Evolutionary conservation across 2,888 invertebrate genomes (phyloP), one percentile per base, ranked within the genome.

Genomic region (Cerastis rubricosa): DNA sequence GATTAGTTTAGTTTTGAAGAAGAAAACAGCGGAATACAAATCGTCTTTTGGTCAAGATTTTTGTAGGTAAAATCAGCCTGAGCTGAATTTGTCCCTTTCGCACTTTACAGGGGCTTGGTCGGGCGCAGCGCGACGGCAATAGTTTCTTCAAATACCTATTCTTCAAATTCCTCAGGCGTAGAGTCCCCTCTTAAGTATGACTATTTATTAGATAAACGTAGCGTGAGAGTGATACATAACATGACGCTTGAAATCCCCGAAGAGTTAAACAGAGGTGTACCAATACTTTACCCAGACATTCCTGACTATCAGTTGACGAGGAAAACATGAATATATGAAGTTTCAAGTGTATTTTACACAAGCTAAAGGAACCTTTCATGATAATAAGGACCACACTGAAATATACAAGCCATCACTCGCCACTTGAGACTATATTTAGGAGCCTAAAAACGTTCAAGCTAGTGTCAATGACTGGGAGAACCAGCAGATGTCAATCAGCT

Each of bases 401-500:
- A 22, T 25, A 67, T 64, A 35, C n/a, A 45, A 64, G 49, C 25
- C 14, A 66, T 43, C 19, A 54, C n/a, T 40, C 22, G 22, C 51
- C 63, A 70, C 47, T 76, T 25, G 63, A 81, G 47, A 63, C 43
- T 85, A 83, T 81, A 84, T 76, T 81, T 85, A 64, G 66, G 19
- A 76, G 17, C 22, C 29, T 79, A 65, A 76, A 80, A 67, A 61
- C n/a, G 47, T 72, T 70, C 40, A 29, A 51, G 64, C 40, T 51
- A 35, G 63, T 59, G 81, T 85, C 85, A 76, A 67, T 76, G 85
- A 81, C 85, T 85, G 66, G 22, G 22, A 66, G 51, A 72, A 49
- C 51, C 45, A 69, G 63, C 68, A 80, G 71, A 85, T 72, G 76
- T 83, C 85, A 85, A 85, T 83, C 76, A 83, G 63, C 63, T 69